Evolutionary conservation across 2,888 invertebrate genomes (phyloP).

Genomic region (Bugula neritina): DNA sequence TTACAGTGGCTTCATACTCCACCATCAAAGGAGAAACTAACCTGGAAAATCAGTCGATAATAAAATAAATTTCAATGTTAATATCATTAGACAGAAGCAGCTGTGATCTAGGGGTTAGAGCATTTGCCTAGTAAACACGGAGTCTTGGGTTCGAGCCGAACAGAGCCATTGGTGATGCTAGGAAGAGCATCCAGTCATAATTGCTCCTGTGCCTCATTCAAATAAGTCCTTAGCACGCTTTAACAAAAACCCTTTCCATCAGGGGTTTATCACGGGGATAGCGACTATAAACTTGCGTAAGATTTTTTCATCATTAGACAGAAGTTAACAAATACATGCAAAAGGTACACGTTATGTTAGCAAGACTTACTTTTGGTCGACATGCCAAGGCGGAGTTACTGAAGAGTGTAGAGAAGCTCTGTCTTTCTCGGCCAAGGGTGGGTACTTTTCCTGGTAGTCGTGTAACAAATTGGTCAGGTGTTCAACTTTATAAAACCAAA

Average conservation of each 20-base stretch:
- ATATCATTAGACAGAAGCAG: too few relatives aligned
- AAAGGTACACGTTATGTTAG: neutral
- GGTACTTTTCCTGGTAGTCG: constrained; percentile 57
- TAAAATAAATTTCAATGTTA: too few relatives aligned
- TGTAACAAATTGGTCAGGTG: constrained; percentile 1
- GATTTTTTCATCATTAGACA: neutral
- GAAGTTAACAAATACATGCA: constrained; percentile 42
- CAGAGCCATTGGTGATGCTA: too few relatives aligned
- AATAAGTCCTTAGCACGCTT: too few relatives aligned
- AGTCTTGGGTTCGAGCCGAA: too few relatives aligned
- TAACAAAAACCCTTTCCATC: too few relatives aligned
- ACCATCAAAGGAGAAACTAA: constrained; percentile 57
- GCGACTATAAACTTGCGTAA: too few relatives aligned
- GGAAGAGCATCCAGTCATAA: too few relatives aligned
- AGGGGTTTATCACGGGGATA: too few relatives aligned
- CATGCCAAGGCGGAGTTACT: constrained; percentile 56
- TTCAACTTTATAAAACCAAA: neutral
- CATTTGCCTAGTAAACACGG: too few relatives aligned
- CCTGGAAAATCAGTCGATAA: constrained; percentile 35
- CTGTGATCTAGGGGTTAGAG: too few relatives aligned
- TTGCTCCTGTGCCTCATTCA: too few relatives aligned
- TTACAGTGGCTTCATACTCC: constrained; percentile 48
- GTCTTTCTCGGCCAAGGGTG: constrained; percentile 27
- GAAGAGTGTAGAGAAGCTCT: constrained; percentile 57
- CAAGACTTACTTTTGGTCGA: constrained; percentile 59